These are phyloP conservation scores for Tanypteryx hageni DNA, from an alignment of 2,888 invertebrate species.

Conservation along the genomic window DNA sequence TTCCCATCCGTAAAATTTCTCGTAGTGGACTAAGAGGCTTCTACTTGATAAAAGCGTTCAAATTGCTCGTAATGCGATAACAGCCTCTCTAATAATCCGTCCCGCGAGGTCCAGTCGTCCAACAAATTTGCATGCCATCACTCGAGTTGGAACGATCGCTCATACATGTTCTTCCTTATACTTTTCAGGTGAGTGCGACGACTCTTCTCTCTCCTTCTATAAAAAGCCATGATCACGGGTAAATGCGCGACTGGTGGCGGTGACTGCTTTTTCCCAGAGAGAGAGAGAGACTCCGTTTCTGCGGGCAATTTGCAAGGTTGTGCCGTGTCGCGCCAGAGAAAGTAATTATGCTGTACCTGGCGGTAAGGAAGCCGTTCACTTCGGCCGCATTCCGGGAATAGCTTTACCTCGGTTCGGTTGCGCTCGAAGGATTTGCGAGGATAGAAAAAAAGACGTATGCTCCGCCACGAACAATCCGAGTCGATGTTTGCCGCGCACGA, in stretches of 20 bases:
- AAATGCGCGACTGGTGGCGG: neutral
- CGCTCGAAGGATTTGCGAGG: neutral
- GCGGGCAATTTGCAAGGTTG: neutral
- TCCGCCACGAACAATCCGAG: neutral
- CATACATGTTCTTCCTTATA: neutral
- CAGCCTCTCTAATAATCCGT: no score
- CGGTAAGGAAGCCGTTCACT: constrained; percentile 1
- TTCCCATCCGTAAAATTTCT: no score
- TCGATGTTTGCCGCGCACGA: neutral
- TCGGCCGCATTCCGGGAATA: constrained; percentile 34
- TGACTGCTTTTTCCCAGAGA: neutral
- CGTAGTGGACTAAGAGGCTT: no score
- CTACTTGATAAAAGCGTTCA: no score
- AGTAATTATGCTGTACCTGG: constrained; percentile 6
- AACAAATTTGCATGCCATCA: no score
- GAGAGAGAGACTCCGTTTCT: neutral
- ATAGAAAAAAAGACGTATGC: neutral
- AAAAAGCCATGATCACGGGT: neutral
- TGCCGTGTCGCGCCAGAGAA: constrained; percentile 20
- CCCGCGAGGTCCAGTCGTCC: no score
- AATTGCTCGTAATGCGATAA: no score
- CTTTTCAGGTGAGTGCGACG: neutral
- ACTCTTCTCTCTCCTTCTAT: neutral
- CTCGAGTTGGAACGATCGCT: no score
- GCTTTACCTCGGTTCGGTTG: neutral